Percentiles rank a stretch among this genome's conserved stretches.
Evolutionary conservation across 2,888 invertebrate genomes (phyloP).

Genomic region (Tachina grossa): DNA sequence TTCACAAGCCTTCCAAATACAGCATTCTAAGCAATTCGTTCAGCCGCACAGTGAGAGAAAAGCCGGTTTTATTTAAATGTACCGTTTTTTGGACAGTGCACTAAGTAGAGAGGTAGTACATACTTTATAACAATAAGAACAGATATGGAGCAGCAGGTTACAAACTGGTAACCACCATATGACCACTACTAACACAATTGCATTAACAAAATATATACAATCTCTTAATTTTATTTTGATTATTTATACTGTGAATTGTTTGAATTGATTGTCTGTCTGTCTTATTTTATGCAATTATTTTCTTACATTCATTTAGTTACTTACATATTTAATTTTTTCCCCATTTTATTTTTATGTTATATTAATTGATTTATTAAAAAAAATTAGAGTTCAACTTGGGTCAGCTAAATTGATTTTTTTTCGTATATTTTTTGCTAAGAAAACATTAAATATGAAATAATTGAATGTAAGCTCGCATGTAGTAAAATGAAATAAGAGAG

Average conservation of each 20-base stretch:
- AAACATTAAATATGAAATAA: too few relatives aligned
- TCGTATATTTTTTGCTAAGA: too few relatives aligned
- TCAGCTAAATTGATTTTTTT: too few relatives aligned
- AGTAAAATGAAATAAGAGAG: too few relatives aligned
- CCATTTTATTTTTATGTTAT: neutral
- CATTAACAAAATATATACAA: neutral
- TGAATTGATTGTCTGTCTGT: slow-evolving; percentile 5
- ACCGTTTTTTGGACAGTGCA: slow-evolving; percentile 72
- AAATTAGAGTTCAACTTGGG: too few relatives aligned
- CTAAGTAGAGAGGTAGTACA: slow-evolving; percentile 12
- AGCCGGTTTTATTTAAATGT: slow-evolving; percentile 73
- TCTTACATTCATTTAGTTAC: neutral
- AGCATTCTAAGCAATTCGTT: slow-evolving; percentile 49
- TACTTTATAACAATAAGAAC: slow-evolving; percentile 40
- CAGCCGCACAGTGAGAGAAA: slow-evolving; percentile 33
- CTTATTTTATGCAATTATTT: neutral
- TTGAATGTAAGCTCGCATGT: too few relatives aligned
- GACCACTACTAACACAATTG: slow-evolving; percentile 29
- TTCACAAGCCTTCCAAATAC: slow-evolving; percentile 21
- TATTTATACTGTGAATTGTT: neutral
- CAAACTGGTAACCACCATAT: slow-evolving; percentile 57
- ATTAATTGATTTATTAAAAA: slow-evolving; percentile 2
- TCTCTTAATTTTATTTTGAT: slow-evolving; percentile 13
- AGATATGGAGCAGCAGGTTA: slow-evolving; percentile 73
- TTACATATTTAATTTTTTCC: neutral